Percentiles rank a stretch among this genome's conserved stretches.
These are phyloP conservation scores for Lepidurus couesii DNA, from an alignment of 1,140 invertebrate genomes.

Conservation along the genomic window DNA sequence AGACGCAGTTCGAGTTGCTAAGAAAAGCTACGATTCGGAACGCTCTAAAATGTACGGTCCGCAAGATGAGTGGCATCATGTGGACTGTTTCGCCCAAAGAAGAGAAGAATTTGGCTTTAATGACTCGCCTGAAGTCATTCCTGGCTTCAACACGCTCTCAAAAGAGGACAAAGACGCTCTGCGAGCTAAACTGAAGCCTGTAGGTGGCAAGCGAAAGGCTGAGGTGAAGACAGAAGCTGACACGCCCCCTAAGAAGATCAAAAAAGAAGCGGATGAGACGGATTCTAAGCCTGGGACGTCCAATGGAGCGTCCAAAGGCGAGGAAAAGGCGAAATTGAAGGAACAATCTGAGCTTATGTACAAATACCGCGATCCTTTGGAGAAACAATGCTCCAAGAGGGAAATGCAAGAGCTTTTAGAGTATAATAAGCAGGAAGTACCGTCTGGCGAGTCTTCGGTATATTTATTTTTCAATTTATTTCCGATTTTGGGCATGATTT, in stretches of 20 bases:
- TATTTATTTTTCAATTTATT: constrained; percentile 36
- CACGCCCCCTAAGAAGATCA: constrained; percentile 37
- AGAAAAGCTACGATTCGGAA: constrained; percentile 79
- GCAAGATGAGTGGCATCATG: constrained; percentile 76
- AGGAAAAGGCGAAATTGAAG: constrained; percentile 52
- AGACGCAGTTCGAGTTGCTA: constrained; percentile 71
- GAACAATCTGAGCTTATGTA: constrained; percentile 76
- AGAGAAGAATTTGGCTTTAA: constrained; percentile 68
- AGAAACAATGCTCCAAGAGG: constrained; percentile 48
- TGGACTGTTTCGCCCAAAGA: constrained; percentile 83
- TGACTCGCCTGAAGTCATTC: constrained; percentile 60
- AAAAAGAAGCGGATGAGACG: constrained; percentile 45
- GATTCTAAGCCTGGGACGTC: constrained; percentile 42
- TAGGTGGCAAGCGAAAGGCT: constrained; percentile 37
- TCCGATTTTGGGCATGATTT: constrained; percentile 30
- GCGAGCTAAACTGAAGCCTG: constrained; percentile 56
- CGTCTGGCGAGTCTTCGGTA: constrained; percentile 57
- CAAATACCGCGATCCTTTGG: constrained; percentile 57
- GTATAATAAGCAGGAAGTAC: constrained; percentile 63
- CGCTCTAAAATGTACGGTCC: constrained; percentile 67
- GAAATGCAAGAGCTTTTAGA: constrained; percentile 61
- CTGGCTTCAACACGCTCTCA: constrained; percentile 65
- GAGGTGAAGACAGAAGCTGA: constrained; percentile 32
- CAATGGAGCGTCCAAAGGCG: constrained; percentile 39
- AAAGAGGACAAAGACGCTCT: constrained; percentile 68